Evolutionary conservation across 2,888 invertebrate genomes (phyloP).

Genomic region (Machimus atricapillus): DNA sequence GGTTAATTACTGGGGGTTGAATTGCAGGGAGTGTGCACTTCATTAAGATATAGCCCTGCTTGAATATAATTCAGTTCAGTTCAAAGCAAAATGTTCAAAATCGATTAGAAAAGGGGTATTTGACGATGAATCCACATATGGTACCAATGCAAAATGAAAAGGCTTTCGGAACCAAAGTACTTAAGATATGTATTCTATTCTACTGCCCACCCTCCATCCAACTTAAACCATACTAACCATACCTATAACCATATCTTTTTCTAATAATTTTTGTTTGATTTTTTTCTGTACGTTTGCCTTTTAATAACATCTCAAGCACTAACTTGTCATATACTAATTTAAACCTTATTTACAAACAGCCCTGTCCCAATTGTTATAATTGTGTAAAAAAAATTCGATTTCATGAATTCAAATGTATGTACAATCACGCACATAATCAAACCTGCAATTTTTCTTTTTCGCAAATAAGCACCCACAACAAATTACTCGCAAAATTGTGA

Average conservation of each 20-base stretch:
- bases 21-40: background rate
- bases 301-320: no score
- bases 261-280: no score
- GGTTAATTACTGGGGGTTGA: background rate
- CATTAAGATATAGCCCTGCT: background rate
- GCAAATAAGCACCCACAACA: background rate
- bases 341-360: no score
- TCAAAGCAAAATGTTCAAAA: background rate
- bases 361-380: no score
- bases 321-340: no score
- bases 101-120: background rate
- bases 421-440: no score
- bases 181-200: background rate
- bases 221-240: no score
- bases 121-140: background rate
- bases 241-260: no score
- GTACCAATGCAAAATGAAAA: background rate
- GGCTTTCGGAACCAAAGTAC: background rate
- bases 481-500: background rate
- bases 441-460: no score
- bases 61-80: background rate
- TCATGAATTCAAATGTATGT: no score
- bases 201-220: background rate
- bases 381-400: no score
- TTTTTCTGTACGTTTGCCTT: no score